Evolutionary conservation across 2,888 invertebrate genomes (phyloP).

Genomic region (Rosalia funebris): DNA sequence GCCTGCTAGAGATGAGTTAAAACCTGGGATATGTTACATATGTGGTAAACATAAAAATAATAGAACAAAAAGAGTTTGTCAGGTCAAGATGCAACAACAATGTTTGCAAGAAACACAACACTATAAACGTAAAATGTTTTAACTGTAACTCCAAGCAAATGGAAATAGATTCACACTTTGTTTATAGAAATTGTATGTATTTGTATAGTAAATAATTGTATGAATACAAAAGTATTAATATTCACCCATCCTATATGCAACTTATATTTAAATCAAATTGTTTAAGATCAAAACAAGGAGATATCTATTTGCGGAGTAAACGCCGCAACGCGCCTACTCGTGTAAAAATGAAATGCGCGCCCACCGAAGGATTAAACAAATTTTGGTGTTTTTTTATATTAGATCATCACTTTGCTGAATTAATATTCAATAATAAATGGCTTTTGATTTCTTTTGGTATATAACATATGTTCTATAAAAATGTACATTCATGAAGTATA

Average conservation of each 20-base stretch:
- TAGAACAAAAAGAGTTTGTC: background rate
- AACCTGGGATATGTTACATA: background rate
- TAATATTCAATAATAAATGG: too few relatives aligned
- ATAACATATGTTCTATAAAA: too few relatives aligned
- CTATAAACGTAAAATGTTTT: slow-evolving; percentile 2
- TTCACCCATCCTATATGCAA: background rate
- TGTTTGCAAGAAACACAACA: slow-evolving; percentile 18
- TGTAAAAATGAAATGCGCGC: background rate
- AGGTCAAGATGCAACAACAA: slow-evolving; percentile 4
- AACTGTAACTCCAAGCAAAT: background rate
- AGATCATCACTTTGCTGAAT: too few relatives aligned
- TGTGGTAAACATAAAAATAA: background rate
- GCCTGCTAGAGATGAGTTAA: background rate
- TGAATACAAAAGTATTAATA: background rate
- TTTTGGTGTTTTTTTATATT: too few relatives aligned
- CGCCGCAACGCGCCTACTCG: background rate
- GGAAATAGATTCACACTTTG: background rate
- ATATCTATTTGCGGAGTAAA: background rate
- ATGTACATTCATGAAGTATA: too few relatives aligned
- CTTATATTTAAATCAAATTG: background rate
- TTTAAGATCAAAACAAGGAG: background rate
- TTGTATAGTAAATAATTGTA: background rate
- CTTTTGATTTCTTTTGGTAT: too few relatives aligned
- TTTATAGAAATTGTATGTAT: background rate
- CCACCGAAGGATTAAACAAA: background rate